These are phyloP conservation scores for Podotricha telesiphe DNA, from an alignment of 2,888 invertebrate species.

Conservation along the genomic window DNA sequence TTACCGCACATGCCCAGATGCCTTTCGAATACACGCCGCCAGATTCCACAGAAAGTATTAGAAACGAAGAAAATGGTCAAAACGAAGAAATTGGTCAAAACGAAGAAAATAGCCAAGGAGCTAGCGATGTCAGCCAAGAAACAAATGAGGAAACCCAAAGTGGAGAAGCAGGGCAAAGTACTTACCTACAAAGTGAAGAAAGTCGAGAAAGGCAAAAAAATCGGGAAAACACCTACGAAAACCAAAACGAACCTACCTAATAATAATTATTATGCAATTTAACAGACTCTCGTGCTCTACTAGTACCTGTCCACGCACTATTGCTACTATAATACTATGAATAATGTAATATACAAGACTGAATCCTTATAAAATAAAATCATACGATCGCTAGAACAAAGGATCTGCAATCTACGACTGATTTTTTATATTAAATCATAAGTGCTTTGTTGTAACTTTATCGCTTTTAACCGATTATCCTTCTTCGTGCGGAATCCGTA, in stretches of 20 bases:
- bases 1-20: slow-evolving; percentile 58
- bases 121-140: neutral
- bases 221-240: neutral
- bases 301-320: neutral
- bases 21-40: slow-evolving; percentile 28
- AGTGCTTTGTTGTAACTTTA: no score
- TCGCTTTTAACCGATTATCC: no score
- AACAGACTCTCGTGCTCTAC: neutral
- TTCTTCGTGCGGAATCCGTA: no score
- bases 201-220: neutral
- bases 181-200: slow-evolving; percentile 32
- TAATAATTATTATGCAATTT: no score
- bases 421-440: no score
- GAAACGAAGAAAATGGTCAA: neutral
- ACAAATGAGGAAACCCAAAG: no score
- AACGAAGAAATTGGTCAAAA: neutral
- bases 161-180: neutral
- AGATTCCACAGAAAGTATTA: slow-evolving; percentile 21
- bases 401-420: no score
- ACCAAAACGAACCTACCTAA: slow-evolving; percentile 1
- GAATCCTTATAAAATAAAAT: neutral
- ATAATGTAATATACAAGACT: neutral
- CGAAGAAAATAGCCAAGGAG: neutral
- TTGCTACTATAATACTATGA: neutral
- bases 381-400: neutral